Conservation (phyloP, 2,797 vertebrate species). For the Coendou prehensilis region DNA sequence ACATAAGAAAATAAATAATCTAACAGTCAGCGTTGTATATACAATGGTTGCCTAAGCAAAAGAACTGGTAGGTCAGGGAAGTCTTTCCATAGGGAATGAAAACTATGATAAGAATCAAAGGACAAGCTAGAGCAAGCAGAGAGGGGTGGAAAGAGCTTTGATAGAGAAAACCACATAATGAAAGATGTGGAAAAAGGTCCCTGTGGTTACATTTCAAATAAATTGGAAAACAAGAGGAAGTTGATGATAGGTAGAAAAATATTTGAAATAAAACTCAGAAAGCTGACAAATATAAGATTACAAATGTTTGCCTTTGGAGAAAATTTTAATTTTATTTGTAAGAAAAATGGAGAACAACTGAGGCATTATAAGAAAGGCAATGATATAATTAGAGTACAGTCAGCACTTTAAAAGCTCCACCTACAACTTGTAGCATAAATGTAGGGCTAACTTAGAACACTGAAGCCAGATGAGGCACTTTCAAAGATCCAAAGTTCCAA, state of each 20-base stretch:
- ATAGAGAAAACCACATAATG: neutral
- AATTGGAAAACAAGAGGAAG: neutral
- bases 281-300: neutral
- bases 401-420: neutral
- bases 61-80: neutral
- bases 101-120: neutral
- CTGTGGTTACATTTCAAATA: neutral
- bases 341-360: neutral
- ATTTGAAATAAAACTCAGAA: neutral
- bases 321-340: constrained; percentile 56
- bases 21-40: neutral
- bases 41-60: neutral
- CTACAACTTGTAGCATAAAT: neutral
- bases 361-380: constrained; percentile 24
- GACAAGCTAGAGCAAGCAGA: neutral
- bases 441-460: neutral
- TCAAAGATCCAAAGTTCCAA: constrained; percentile 30
- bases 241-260: neutral
- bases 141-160: neutral
- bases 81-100: neutral
- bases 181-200: neutral
- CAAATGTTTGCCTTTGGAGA: constrained; percentile 14
- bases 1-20: neutral
- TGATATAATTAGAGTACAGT: constrained; percentile 21
- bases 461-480: neutral